These are phyloP conservation scores for Apostichopus leukothele DNA, from an alignment of 53 echinoderm and acorn worm species.

Conservation along the genomic window DNA sequence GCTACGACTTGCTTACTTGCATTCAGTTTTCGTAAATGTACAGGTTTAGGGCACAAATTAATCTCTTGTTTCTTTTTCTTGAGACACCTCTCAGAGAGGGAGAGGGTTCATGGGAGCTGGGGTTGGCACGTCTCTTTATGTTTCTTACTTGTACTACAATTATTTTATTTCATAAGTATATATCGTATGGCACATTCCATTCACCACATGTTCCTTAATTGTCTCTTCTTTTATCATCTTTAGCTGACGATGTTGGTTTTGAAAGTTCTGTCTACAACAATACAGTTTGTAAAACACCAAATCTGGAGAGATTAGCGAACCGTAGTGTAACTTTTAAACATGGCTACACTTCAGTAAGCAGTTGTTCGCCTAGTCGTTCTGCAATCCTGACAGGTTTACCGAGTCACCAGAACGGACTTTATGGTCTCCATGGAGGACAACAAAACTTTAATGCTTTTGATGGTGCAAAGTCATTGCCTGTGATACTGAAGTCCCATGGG, in stretches of 20 bases:
- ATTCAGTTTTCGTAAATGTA: too few species aligned
- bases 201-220: background rate
- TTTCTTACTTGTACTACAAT: too few species aligned
- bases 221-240: background rate
- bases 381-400: conserved; percentile 91
- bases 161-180: too few species aligned
- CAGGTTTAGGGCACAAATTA: too few species aligned
- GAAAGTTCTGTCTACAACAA: conserved; percentile 95
- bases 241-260: conserved; percentile 96
- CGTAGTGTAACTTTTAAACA: conserved; percentile 80
- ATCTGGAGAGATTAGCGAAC: conserved; percentile 70
- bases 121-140: too few species aligned
- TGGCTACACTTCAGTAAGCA: conserved; percentile 92
- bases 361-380: conserved; percentile 94
- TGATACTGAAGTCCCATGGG: conserved; percentile 55
- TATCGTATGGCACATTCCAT: too few species aligned
- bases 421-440: conserved; percentile 74
- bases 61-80: too few species aligned
- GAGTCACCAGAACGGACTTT: conserved; percentile 95
- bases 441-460: conserved; percentile 92
- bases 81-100: too few species aligned
- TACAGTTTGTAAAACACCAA: conserved; percentile 89
- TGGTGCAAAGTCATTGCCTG: conserved; percentile 69
- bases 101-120: too few species aligned
- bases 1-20: too few species aligned